Evolutionary conservation across 2,888 invertebrate genomes (phyloP), one percentile per base, ranked within the genome.

Genomic region (Phytoseiulus persimilis): DNA sequence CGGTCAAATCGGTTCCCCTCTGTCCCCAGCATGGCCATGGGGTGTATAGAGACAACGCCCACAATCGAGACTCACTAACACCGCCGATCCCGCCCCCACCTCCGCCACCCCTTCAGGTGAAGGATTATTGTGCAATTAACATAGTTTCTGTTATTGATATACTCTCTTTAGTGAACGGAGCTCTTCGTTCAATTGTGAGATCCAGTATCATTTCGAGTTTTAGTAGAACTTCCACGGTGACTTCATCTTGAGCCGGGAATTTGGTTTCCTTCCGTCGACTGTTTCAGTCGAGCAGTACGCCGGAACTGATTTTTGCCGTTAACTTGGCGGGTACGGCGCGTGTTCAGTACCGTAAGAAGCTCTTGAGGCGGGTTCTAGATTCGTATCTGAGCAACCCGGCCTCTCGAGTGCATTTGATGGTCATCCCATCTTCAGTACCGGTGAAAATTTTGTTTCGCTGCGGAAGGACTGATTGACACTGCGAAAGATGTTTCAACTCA

Each of bases 1-100:
- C 87, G 31, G 87, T 87, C 32, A 87, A 87, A 45, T 87, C 87
- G 87, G 87, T 87, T 39, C 87, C 87, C n/a, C 87, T 87, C 87
- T 87, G 87, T 33, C 87, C 87, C 39, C 87, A 87, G 87, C 87
- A 87, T 32, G 87, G 87, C 87, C 87, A 87, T 87, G 87, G 87
- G 39, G 45, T 45, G 39, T 87, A 87, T 45, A 33, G 87, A 33
- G 87, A 87, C 45, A 87, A 45, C 33, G 87, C 87, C 45, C 87
- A 39, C 32, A 87, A 87, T 45, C 32, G 87, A 32, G 87, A 87
- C 45, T 87, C 87, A 45, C 32, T 87, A 33, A 87, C 87, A 87
- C 87, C 87, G 32, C 87, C 87, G 39, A 87, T 87, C 45, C 87
- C 87, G 87, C 87, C 87, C 33, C 87, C 87, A 32, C 87, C 87